Conservation (phyloP, 2,797 vertebrate genomes). For the Myotis findleyi region DNA sequence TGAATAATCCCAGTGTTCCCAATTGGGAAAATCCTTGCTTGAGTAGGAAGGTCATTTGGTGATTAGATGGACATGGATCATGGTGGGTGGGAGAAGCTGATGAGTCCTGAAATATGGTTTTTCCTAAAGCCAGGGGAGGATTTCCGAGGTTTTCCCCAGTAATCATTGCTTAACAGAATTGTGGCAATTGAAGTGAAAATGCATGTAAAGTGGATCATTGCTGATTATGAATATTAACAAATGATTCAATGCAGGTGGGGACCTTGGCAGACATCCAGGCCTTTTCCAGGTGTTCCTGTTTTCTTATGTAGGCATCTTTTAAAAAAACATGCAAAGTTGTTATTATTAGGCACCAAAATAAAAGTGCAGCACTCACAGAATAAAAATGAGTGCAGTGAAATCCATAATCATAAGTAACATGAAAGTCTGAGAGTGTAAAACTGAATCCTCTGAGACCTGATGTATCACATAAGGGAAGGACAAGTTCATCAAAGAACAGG, state of each 20-base stretch:
- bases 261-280: background rate
- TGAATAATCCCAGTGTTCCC: background rate
- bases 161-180: background rate
- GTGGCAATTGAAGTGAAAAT: background rate
- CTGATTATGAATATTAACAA: background rate
- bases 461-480: background rate
- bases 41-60: background rate
- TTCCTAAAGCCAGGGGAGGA: background rate
- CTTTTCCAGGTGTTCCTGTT: slow-evolving; percentile 15
- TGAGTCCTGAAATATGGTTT: background rate
- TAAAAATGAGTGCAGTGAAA: slow-evolving; percentile 30
- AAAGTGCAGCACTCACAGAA: slow-evolving; percentile 1
- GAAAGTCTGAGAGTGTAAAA: background rate
- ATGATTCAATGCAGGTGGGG: background rate
- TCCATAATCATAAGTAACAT: background rate
- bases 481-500: background rate
- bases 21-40: background rate
- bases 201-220: background rate
- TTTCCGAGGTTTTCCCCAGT: background rate
- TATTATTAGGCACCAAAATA: background rate
- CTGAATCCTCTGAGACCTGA: background rate
- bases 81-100: background rate
- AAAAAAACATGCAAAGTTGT: background rate
- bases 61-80: background rate
- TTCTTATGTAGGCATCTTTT: background rate